phyloP scores from a whole-genome alignment of 1,140 invertebrate species.

The Melanaphis sacchari region DNA sequence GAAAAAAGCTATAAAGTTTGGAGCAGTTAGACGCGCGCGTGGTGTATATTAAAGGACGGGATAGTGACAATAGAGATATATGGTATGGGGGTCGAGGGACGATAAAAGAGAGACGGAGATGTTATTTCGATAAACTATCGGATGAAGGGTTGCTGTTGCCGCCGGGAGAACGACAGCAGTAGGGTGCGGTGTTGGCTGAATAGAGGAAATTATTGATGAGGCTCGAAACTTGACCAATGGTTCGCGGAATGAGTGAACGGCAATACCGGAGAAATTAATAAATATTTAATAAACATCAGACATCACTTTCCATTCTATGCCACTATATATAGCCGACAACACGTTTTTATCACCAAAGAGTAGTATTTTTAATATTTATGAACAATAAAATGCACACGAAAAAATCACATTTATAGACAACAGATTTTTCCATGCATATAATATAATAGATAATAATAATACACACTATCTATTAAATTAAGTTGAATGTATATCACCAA shows the following conservation, averaged over 20 bases:
- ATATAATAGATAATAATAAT: background rate
- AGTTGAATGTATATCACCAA: too few relatives aligned
- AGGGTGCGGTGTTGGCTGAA: background rate
- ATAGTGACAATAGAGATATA: slow-evolving; percentile 9
- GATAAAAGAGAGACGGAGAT: slow-evolving; percentile 53
- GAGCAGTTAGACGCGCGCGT: background rate
- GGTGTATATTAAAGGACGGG: slow-evolving; percentile 38
- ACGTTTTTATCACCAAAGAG: background rate
- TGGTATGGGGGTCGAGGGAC: background rate
- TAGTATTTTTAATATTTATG: slow-evolving; percentile 25
- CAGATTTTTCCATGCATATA: background rate
- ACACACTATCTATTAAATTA: background rate
- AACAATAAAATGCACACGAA: background rate
- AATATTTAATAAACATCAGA: slow-evolving; percentile 30
- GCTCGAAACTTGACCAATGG: slow-evolving; percentile 30
- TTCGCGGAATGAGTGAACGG: slow-evolving; percentile 18
- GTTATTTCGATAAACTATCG: slow-evolving; percentile 54
- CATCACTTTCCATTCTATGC: background rate
- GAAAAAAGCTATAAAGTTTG: slow-evolving; percentile 39
- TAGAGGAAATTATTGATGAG: slow-evolving; percentile 53
- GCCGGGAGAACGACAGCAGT: background rate
- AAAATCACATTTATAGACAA: slow-evolving; percentile 15
- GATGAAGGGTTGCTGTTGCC: slow-evolving; percentile 29
- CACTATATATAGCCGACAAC: background rate
- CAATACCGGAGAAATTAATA: slow-evolving; percentile 28